Evolutionary conservation across 2,113 vertebrate species (phyloP).

Genomic region (Hymenochirus boettgeri): DNA sequence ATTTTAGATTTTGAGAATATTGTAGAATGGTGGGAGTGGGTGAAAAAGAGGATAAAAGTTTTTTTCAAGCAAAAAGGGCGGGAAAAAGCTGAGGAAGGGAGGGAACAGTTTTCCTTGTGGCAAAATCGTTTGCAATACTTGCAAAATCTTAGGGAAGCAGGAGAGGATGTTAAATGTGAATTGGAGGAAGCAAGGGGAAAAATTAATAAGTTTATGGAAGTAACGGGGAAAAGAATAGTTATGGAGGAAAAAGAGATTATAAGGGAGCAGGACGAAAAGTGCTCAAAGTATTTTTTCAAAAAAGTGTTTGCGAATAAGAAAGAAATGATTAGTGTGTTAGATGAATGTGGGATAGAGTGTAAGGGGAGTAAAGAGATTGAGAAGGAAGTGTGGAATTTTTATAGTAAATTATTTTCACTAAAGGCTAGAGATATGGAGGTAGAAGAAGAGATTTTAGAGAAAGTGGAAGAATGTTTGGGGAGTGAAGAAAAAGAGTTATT

Average conservation of each 20-base stretch:
- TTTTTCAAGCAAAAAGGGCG: background rate
- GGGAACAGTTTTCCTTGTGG: background rate
- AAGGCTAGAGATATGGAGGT: background rate
- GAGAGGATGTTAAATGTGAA: background rate
- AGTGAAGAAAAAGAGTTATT: background rate
- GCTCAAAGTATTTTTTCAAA: constrained; percentile 8
- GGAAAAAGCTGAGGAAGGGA: background rate
- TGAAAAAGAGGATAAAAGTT: background rate
- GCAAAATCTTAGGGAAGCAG: background rate
- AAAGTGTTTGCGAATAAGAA: background rate
- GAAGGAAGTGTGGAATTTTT: background rate
- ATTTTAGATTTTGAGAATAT: background rate
- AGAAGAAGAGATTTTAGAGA: background rate
- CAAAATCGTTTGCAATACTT: background rate
- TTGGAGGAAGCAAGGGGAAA: background rate
- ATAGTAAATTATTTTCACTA: background rate
- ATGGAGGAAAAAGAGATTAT: background rate
- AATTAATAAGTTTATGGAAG: background rate
- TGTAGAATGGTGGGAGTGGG: constrained; percentile 16
- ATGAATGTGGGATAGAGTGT: background rate
- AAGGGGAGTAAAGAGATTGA: background rate
- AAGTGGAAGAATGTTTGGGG: background rate
- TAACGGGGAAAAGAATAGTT: background rate
- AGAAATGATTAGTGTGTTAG: background rate
- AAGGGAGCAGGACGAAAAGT: background rate